Evolutionary conservation across 2,888 invertebrate genomes (phyloP), one percentile per base, ranked within the genome.

Genomic region (Lutraria lutraria): DNA sequence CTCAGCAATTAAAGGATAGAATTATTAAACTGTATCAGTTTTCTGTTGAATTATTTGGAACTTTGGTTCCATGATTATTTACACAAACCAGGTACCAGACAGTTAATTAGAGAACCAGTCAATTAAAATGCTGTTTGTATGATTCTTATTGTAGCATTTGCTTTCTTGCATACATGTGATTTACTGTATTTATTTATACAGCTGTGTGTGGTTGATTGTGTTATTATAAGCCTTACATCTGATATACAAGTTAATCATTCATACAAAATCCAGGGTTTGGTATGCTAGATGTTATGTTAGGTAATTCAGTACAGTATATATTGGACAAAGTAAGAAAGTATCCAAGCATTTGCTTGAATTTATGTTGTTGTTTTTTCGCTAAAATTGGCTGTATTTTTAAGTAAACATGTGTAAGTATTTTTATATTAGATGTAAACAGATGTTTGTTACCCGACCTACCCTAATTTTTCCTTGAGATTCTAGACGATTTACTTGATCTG

Each of bases 151-250:
- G 60, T 60, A n/a, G 60, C 25, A 68, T 68, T 68, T 68, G 25
- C 25, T 68, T 68, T n/a, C 25, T 68, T 68, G 63, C 25, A 25
- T 56, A 43, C 43, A n/a, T 68, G 63, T 68, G 25, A n/a, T n/a
- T 21, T 68, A 68, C 43, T 4, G 43, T 68, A n/a, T 68, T 68
- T 68, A 68, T 68, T 68, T 21, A 25, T 68, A 68, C 63, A 68
- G 63, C 63, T 68, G 63, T 68, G 63, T 68, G n/a, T 25, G 25
- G 63, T 10, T 68, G 63, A 68, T 68, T 21, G 63, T 68, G 63
- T 68, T 68, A 68, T 68, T 68, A 68, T 68, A 68, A 68, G n/a
- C 63, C 63, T 25, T 12, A 25, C 8, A 12, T 25, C n/a, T 25
- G 63, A 68, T 68, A 25, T 68, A 68, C 63, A 4, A n/a, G 63